These are phyloP conservation scores for Anguilla marmorata DNA, from an alignment of 2,797 vertebrate genomes.

Conservation along the genomic window DNA sequence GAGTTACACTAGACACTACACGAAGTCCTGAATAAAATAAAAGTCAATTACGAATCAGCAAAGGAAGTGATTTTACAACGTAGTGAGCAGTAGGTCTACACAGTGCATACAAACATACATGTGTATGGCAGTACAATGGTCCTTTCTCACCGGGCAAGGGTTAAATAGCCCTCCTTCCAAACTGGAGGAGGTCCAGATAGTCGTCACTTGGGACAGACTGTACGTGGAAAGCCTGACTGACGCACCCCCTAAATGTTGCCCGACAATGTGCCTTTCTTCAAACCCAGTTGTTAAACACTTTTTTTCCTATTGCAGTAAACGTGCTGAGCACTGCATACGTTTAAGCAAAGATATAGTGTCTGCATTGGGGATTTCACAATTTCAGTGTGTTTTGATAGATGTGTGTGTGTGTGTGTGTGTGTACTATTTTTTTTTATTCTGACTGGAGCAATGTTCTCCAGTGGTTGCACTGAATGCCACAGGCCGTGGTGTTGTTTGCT, in stretches of 20 bases:
- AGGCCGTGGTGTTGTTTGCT: neutral
- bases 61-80: neutral
- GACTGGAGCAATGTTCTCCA: neutral
- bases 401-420: neutral
- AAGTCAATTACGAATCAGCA: neutral
- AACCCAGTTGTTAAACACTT: neutral
- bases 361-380: neutral
- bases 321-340: neutral
- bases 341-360: neutral
- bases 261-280: neutral
- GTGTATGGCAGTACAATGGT: neutral
- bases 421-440: neutral
- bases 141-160: neutral
- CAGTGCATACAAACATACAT: neutral
- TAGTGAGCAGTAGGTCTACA: neutral
- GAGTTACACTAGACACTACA: neutral
- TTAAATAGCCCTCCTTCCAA: neutral
- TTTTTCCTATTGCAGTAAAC: neutral
- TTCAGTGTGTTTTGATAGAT: neutral
- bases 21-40: neutral
- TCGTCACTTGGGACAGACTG: neutral
- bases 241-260: neutral
- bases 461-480: neutral
- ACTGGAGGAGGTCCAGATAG: neutral
- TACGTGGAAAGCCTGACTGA: neutral